Percentiles rank a stretch among this genome's conserved stretches.
phyloP scores from a whole-genome alignment of 92 coral and sea anemone species.

The Anthopleura xanthogrammica region DNA sequence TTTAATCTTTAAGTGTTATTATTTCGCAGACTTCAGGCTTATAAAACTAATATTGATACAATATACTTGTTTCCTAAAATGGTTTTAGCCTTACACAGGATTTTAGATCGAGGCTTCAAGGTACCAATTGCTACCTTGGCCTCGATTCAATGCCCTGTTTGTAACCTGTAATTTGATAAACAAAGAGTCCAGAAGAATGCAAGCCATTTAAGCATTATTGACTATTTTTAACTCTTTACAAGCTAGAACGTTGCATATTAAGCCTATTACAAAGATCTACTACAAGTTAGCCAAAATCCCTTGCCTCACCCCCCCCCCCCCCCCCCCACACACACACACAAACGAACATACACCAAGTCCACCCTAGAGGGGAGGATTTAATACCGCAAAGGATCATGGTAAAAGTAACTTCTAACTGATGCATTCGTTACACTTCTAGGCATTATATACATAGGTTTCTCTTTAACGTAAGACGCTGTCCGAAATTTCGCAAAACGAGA shows the following conservation, averaged over 20 bases:
- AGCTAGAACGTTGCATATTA: too few relatives aligned
- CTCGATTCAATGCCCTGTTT: too few relatives aligned
- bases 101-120: too few relatives aligned
- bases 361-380: background rate
- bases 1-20: background rate
- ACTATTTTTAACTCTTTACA: too few relatives aligned
- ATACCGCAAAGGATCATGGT: constrained; percentile 34
- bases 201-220: too few relatives aligned
- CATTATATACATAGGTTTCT: background rate
- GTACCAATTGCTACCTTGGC: too few relatives aligned
- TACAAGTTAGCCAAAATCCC: background rate
- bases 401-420: background rate
- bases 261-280: background rate
- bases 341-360: background rate
- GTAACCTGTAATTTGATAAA: too few relatives aligned
- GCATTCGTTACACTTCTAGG: background rate
- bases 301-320: background rate
- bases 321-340: too few relatives aligned
- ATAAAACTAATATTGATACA: constrained; percentile 2
- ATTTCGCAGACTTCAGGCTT: background rate
- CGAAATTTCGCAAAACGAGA: background rate
- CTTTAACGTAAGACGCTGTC: background rate
- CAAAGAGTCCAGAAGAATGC: too few relatives aligned
- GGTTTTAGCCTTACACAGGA: too few relatives aligned
- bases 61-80: background rate